Base-by-base conservation (phyloP, 2,888 invertebrate genomes). In the Tenthredo amoena region DNA sequence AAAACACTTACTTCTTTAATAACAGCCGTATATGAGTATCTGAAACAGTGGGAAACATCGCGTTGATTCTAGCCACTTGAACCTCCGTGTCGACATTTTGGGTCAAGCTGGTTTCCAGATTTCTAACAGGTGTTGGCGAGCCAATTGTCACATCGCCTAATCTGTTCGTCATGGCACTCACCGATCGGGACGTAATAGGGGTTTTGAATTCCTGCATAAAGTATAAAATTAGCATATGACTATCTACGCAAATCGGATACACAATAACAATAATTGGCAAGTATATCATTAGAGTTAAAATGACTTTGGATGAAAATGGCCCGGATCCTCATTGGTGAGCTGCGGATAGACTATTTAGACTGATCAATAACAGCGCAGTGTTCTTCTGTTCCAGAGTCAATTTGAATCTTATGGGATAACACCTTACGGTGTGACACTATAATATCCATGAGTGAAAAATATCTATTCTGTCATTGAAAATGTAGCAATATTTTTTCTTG, bases 21-120 rank as follows among this genome's bases (percentile, higher is more conserved):
- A 98, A 94, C 88, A 98, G 95, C 90, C 97, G 96, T 91, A 98
- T 98, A 92, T 98, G 98, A 40, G 97, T 97, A 91, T 98, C 98
- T 86, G 97, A 96, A 84, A 98, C 98, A 9, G 98, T 98, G 2
- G 98, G 98, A 92, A 98, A 98, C 96, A 98, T 97, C 74, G 97
- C 96, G 90, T 97, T 96, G 89, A 98, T 97, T 94, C 97, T 98
- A 65, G 96, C 95, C 18, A 97, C 97, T 85, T 97, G 95, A 9
- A 96, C 96, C 89, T 97, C 97, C 0, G 96, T 95, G 87, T 97
- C 97, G 83, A 95, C 95, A 65, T 90, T 89, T 86, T 96, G 95
- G 0, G 95, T 95, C 85, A 95, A 94, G 81, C 96, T 95, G 4
- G 96, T 96, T 90, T 97, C 97, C 87, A 91, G 90, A 79, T 92